Evolutionary conservation across 2,113 vertebrate genomes (phyloP), one percentile per base, ranked within the genome.

Genomic region (Misgurnus mizolepis): DNA sequence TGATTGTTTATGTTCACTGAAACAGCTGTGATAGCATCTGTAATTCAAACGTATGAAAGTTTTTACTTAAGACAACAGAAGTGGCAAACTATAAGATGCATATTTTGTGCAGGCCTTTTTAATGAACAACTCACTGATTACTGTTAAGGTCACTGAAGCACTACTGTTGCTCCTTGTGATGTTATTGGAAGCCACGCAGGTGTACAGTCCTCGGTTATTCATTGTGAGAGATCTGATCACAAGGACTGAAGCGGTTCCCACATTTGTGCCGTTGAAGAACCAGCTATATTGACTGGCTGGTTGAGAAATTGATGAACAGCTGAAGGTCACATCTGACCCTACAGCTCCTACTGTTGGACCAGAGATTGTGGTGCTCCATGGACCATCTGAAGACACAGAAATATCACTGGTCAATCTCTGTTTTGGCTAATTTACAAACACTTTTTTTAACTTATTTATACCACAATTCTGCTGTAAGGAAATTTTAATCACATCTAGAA

Each of bases 161-260:
- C 70, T 87, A 76, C 58, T 88, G 78, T 70, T 88, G 18, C 8
- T 76, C 53, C 17, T 77, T 1, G 89, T 91, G 75, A 91, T 80
- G 6, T 79, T 0, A 82, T 93, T 93, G 50, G 76, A 67, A 40
- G 91, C 90, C 68, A 71, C 64, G 53, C 92, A 93, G 34, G 83
- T 90, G 82, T 92, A 92, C 15, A 49, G 12, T 78, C 90, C 89
- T 47, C 85, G 89, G 85, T 85, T 89, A 55, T 83, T 87, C 0
- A 83, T 41, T 27, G 82, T 60, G 47, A 92, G 55, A 64, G 0
- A 22, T 1, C 4, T 11, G 10, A 66, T 77, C 73, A 53, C 2
- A 17, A 86, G 83, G 15, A 64, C 0, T 27, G 91, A 81, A 0
- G 76, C 81, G 12, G 85, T 80, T 17, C 69, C 83, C 39, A 89